Base-by-base conservation (phyloP, 2,797 vertebrate species). In the Crenuchus spilurus region DNA sequence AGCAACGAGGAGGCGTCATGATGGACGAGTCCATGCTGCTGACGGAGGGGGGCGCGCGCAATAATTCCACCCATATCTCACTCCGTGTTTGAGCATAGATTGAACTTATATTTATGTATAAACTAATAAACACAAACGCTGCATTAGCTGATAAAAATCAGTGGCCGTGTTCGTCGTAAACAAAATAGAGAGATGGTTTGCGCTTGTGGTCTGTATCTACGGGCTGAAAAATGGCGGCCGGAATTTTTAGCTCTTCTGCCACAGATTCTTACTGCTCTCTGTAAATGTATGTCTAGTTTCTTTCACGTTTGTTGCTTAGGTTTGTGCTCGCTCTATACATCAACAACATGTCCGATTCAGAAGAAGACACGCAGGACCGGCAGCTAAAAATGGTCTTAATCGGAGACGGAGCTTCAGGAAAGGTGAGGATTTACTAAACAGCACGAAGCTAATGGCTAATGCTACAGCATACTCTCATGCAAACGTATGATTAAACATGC, bases 391-490 rank as follows among this genome's bases (percentile, higher is more conserved):
- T 99, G 49, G 96, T 96, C 64, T 89, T 99, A 75, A 86, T 99
- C 80, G 98, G 98, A 85, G 98, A 99, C 87, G 96, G 98, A 81
- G 95, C 97, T 62, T 96, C 96, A 76, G 97, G 97, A 83, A 99
- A 99, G 98, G 97, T 99, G 89, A 94, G 94, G 57, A 62, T 69
- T 75, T 58, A 51, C 2, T 37, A 61, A 30, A 0, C 8, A 51
- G 26, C 3, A 30, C 26, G 33, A 46, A 55, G 64, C 64, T 78
- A 69, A 68, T 13, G 20, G 71, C 54, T 68, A 66, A 66, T 28
- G 48, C 31, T 22, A 49, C 49, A 6, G 10, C 20, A 22, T 24
- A 11, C 20, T 49, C 20, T 52, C 24, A 5, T 10, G 8, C 51
- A 18, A 14, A 58, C 35, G 9, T 26, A 0, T 48, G n/a, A 33